Evolutionary conservation across 2,797 vertebrate species (phyloP), one percentile per base, ranked within the genome.

Genomic region (Chrysocyon brachyurus): DNA sequence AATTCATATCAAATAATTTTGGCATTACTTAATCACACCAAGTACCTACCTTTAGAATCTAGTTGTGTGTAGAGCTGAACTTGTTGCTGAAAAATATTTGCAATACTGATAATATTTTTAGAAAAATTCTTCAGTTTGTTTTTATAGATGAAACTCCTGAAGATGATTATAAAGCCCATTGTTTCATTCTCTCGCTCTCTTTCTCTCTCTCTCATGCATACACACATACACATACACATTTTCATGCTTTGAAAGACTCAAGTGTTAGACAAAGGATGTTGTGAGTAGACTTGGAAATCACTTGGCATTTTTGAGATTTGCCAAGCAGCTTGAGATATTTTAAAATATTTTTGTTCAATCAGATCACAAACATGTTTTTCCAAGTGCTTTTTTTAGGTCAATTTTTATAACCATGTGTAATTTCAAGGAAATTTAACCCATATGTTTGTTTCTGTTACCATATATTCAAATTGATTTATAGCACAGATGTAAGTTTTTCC

Each of bases 351-450:
- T 96, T 92, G 22, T 97, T 93, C 73, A 0, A 96, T 97, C 49
- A 86, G 96, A 96, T 91, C 93, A 90, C 75, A 94, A 98, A 91
- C 94, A 93, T 97, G 73, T 96, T 98, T 97, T 95, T 90, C 88
- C 68, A 90, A 96, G 92, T 89, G 49, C 46, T 28, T 90, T 97
- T 97, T 97, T 96, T 94, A 93, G 95, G 88, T 97, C 88, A 95
- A 93, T 93, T 98, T 98, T 96, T 98, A 96, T 97, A 97, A 91
- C 95, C 94, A 96, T 95, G 79, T 96, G 96, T 87, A 97, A 94
- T 97, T 98, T 96, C 81, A 94, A 91, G 96, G 91, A 97, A 98
- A 98, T 98, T 95, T 97, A 98, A 96, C 86, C 97, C 97, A 97
- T 95, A 97, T 98, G 98, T 87, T 96, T 94, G 24, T 96, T 97